Conservation (phyloP, 2,888 invertebrate species). For the Rhyacophila evoluta region DNA sequence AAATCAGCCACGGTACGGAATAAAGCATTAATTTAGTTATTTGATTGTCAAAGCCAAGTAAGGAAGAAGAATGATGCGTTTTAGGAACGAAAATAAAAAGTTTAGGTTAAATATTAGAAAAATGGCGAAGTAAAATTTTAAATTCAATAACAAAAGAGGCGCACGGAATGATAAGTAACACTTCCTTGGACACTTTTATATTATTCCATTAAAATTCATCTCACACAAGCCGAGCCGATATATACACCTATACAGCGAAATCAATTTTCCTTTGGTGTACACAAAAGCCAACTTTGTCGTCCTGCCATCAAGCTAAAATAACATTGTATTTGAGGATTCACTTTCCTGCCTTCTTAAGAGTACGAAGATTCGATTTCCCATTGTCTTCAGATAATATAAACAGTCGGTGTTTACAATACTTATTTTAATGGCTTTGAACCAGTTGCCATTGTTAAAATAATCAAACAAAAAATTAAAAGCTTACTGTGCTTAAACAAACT, state of each 20-base stretch:
- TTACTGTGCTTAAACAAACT: too few species aligned
- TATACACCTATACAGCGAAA: slow-evolving; percentile 3
- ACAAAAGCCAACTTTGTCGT: neutral
- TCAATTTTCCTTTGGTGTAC: neutral
- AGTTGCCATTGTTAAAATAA: too few species aligned
- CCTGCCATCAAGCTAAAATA: neutral
- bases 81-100: neutral
- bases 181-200: slow-evolving; percentile 8
- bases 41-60: too few species aligned
- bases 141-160: neutral
- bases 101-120: neutral
- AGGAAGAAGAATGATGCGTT: neutral
- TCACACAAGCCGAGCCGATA: slow-evolving; percentile 8
- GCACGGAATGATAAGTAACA: slow-evolving; percentile 7
- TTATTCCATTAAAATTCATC: slow-evolving; percentile 12
- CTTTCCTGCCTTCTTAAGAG: too few species aligned
- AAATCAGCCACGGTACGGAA: too few species aligned
- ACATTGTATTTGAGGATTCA: neutral
- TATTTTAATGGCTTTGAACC: too few species aligned
- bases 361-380: too few species aligned
- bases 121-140: neutral
- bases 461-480: too few species aligned
- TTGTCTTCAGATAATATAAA: too few species aligned
- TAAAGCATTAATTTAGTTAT: too few species aligned
- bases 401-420: too few species aligned